These are phyloP conservation scores for Glaucidium brasilianum DNA, from an alignment of 2,113 vertebrate species.

Conservation along the genomic window DNA sequence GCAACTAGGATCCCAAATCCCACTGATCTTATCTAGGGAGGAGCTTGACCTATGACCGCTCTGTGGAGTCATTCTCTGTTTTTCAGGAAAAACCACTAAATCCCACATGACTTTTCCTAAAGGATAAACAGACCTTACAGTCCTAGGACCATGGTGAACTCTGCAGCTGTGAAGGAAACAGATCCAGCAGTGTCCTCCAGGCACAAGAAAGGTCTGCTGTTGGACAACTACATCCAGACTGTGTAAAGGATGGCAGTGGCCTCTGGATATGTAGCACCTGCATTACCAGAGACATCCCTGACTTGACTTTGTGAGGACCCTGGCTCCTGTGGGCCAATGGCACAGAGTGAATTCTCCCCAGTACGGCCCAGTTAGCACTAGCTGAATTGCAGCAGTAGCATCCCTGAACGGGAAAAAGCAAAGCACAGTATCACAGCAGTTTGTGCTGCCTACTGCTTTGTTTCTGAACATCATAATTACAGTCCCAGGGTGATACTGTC, in stretches of 20 bases:
- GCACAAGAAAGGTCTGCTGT: background rate
- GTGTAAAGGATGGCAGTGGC: background rate
- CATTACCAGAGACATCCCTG: background rate
- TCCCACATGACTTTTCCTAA: background rate
- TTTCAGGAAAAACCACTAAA: background rate
- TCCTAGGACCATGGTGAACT: background rate
- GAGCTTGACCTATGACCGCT: background rate
- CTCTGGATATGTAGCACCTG: background rate
- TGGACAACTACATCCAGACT: background rate
- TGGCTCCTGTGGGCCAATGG: background rate
- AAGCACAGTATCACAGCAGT: background rate
- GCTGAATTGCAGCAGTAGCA: background rate
- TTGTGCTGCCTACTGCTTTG: background rate
- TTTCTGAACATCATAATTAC: constrained; percentile 8
- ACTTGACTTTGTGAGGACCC: background rate
- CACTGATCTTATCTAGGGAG: background rate
- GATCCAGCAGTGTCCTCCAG: background rate
- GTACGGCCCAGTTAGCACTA: background rate
- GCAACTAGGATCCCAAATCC: background rate
- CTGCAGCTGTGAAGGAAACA: background rate
- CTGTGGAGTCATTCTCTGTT: background rate
- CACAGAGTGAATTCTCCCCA: background rate
- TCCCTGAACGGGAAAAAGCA: background rate
- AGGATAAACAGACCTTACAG: background rate
- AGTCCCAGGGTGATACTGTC: background rate